phyloP scores from a whole-genome alignment of 2,797 vertebrate genomes.

The Catharus ustulatus region DNA sequence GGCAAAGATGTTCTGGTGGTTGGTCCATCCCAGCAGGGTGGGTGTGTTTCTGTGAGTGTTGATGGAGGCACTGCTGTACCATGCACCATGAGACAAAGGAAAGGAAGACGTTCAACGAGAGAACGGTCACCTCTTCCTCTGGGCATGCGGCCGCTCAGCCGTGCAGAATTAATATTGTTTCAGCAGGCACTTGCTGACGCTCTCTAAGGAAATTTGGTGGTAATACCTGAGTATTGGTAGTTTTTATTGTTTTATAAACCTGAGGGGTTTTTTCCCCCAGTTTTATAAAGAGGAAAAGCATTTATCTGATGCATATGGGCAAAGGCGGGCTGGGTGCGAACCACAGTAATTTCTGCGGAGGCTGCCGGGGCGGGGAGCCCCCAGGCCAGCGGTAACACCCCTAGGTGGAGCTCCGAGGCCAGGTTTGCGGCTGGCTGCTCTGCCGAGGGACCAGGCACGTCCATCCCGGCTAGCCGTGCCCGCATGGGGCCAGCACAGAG shows the following conservation, averaged over 20 bases:
- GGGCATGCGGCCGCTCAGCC: not conserved
- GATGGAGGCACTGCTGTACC: accelerated
- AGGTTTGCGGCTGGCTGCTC: slow-evolving; percentile 11
- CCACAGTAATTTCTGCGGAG: not conserved
- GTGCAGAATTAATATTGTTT: not conserved
- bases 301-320: not conserved
- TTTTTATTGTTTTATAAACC: not conserved
- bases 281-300: not conserved
- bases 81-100: not conserved
- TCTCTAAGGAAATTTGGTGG: not conserved
- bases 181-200: not conserved
- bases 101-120: accelerated
- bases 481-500: no score
- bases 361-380: not conserved
- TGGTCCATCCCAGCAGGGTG: not conserved
- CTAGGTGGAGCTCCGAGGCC: slow-evolving; percentile 78
- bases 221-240: accelerated
- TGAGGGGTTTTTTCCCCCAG: not conserved
- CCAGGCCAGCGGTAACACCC: not conserved
- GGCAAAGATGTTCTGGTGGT: not conserved
- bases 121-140: not conserved
- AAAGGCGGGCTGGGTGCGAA: not conserved
- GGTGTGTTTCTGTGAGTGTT: not conserved
- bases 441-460: not conserved
- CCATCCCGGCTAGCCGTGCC: not conserved